Base-by-base conservation (phyloP, 2,113 vertebrate species). In the Microcebus griseorufus region DNA sequence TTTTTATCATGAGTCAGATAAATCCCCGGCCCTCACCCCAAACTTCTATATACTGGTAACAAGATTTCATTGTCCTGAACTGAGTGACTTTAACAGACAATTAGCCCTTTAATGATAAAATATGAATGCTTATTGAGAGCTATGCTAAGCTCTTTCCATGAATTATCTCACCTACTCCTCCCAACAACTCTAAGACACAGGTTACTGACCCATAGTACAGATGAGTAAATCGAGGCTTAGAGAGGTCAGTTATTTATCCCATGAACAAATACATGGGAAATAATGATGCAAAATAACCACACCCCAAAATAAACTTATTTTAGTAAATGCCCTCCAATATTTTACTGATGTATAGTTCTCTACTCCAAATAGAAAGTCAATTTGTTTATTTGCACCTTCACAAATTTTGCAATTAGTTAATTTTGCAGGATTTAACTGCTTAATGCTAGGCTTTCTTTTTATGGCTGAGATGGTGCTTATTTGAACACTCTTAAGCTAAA, bases 401-500 rank as follows among this genome's bases (percentile, higher is more conserved):
- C n/a, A 29, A 69, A 73, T 62, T 65, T 88, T 87, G 55, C 5
- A 45, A 25, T 94, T 67, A n/a, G 23, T 78, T 58, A 78, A 62
- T 67, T 45, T 53, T 62, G 13, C 9, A 51, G 39, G 9, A 75
- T 93, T 90, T 93, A 72, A 70, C 23, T 73, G 53, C 29, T 83
- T 87, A 67, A 32, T 69, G 9, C 80, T 84, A 87, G 55, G 81
- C 25, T 84, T 93, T 93, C 11, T 58, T 84, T 85, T 58, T 80
- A 45, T 84, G 76, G 14, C 14, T 45, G 29, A 91, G 10, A 67
- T 27, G 23, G 8, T 64, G 23, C 34, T 88, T 55, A 80, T 69
- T 80, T 62, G 67, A 81, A 89, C 34, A 89, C 64, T 67, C 27
- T 81, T 86, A 93, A 95, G 20, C 12, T 86, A 78, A 82, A 78